These are phyloP conservation scores for Menidia beryllina DNA, from an alignment of 2,113 vertebrate genomes.

Conservation along the genomic window DNA sequence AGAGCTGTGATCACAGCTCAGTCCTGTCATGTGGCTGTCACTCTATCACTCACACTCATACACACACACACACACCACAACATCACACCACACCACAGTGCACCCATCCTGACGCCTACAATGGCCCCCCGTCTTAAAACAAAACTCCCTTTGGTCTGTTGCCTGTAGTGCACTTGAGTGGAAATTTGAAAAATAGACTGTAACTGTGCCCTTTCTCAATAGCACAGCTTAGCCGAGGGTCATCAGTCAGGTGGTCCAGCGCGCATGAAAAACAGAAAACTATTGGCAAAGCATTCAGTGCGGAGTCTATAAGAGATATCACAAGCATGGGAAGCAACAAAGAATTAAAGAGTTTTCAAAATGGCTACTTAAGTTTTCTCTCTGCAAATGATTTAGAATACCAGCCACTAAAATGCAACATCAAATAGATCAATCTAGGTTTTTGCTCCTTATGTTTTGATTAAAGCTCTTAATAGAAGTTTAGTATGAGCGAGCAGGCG, in stretches of 20 bases:
- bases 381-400: constrained; percentile 23
- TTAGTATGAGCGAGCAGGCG: constrained; percentile 32
- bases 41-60: constrained; percentile 62
- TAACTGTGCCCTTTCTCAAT: neutral
- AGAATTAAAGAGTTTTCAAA: constrained; percentile 12
- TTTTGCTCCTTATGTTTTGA: constrained; percentile 46
- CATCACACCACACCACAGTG: constrained; percentile 33
- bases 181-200: constrained; percentile 24
- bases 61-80: constrained; percentile 26
- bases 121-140: constrained; percentile 29
- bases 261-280: constrained; percentile 36
- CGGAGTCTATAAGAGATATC: constrained; percentile 8
- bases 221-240: constrained; percentile 20
- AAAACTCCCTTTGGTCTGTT: constrained; percentile 25
- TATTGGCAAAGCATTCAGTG: constrained; percentile 12
- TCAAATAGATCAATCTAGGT: constrained; percentile 46
- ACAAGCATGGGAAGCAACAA: constrained; percentile 8
- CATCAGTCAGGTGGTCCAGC: constrained; percentile 22
- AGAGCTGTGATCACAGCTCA: constrained; percentile 72
- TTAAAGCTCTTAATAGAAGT: constrained; percentile 33
- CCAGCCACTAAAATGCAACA: constrained; percentile 37
- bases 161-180: constrained; percentile 8
- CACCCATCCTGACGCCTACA: constrained; percentile 23
- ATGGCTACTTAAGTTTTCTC: constrained; percentile 26
- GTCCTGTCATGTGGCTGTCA: constrained; percentile 75